A percentile compares a stretch with the other conserved stretches of the same genome.
Evolutionary conservation across 1,140 invertebrate genomes (phyloP).

Genomic region (Drosophila serrata): DNA sequence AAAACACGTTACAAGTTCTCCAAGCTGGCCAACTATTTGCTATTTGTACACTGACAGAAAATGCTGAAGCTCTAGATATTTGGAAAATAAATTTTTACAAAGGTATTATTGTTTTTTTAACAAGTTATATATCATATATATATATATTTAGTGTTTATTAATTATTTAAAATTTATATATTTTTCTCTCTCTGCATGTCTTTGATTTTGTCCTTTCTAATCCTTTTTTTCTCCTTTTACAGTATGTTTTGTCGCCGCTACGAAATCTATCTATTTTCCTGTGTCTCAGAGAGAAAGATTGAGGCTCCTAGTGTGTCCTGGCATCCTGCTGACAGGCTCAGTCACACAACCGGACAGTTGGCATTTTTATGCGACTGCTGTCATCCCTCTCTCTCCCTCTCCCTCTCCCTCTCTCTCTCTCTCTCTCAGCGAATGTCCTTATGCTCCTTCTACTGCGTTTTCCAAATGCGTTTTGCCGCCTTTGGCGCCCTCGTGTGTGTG

Average conservation of each 20-base stretch:
- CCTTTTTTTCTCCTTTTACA: constrained; percentile 29
- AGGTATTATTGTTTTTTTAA: no score
- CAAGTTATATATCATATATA: no score
- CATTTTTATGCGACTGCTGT: constrained; percentile 65
- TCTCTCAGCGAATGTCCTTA: constrained; percentile 31
- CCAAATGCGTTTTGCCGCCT: constrained; percentile 75
- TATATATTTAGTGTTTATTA: background rate
- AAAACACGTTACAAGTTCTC: constrained; percentile 60
- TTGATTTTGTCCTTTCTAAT: constrained; percentile 38
- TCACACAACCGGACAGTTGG: constrained; percentile 78
- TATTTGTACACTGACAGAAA: constrained; percentile 17
- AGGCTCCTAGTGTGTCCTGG: constrained; percentile 9
- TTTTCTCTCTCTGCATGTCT: constrained; percentile 7
- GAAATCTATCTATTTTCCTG: constrained; percentile 75
- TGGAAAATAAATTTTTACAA: background rate
- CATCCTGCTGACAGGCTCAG: constrained; percentile 80
- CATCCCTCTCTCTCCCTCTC: no score
- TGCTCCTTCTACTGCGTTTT: constrained; percentile 46
- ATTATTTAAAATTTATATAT: no score
- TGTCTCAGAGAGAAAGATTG: constrained; percentile 48
- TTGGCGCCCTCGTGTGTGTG: constrained; percentile 37
- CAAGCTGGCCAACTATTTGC: constrained; percentile 55
- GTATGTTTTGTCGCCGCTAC: constrained; percentile 34
- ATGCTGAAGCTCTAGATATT: background rate
- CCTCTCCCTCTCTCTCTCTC: no score